Conservation (phyloP, 2,888 invertebrate species). For the Ophion ellenae region DNA sequence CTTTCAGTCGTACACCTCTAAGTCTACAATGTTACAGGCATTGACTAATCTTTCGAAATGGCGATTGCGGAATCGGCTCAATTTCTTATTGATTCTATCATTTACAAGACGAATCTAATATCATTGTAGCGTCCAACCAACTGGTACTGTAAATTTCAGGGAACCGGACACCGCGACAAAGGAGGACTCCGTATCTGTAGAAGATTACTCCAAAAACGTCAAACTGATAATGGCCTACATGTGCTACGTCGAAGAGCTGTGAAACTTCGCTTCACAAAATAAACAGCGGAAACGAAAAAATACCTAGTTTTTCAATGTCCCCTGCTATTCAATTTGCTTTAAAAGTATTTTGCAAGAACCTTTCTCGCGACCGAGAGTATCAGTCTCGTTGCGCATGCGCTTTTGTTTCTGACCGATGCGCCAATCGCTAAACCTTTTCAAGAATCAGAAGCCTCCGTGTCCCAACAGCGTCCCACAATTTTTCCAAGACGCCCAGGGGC, state of each 20-base stretch:
- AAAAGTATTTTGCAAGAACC: too few species aligned
- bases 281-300: background rate
- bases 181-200: conserved; percentile 69
- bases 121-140: background rate
- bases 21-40: too few species aligned
- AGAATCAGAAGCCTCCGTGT: too few species aligned
- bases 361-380: too few species aligned
- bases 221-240: conserved; percentile 72
- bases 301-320: background rate
- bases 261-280: conserved; percentile 6
- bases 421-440: too few species aligned
- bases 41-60: too few species aligned
- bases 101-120: background rate
- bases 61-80: too few species aligned
- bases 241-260: conserved; percentile 70
- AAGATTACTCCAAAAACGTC: conserved; percentile 66
- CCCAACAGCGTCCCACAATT: background rate
- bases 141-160: conserved; percentile 63
- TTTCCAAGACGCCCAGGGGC: background rate
- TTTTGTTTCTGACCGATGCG: too few species aligned
- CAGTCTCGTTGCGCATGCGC: too few species aligned
- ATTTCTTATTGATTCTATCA: too few species aligned
- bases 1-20: too few species aligned
- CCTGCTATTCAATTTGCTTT: too few species aligned
- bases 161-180: conserved; percentile 55